Evolutionary conservation across 2,113 vertebrate genomes (phyloP), one percentile per base, ranked within the genome.

Genomic region (Pithys albifrons): DNA sequence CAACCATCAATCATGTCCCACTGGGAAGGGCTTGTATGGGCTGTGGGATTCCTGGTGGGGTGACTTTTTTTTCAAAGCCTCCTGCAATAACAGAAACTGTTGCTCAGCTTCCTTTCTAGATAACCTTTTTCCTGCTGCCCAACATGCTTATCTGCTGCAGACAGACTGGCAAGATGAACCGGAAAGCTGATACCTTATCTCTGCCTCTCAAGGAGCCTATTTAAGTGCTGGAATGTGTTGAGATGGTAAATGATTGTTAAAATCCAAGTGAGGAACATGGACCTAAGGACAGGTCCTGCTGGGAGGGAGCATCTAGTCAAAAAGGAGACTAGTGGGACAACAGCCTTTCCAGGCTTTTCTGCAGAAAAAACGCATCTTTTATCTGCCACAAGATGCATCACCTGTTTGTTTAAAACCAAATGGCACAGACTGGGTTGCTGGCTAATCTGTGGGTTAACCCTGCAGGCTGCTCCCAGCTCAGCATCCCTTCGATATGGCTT

Each of bases 121-220:
- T 91, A 94, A 95, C 91, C 94, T 88, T 85, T 88, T 96, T 97
- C 96, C 97, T 96, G 95, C 92, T 95, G 67, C 77, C 62, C 71
- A 93, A 75, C 79, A 16, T 51, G 74, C 95, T 96, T 96, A 92
- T 92, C 95, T 93, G 89, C 81, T 77, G 66, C 73, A 94, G 93
- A 93, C 92, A 93, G 93, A 78, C 90, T 88, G 85, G 89, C 94
- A 95, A 89, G 93, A 96, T 95, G 95, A 94, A 94, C 97, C 52
- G 71, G 96, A 98, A 97, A 92, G 82, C 69, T 46, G 77, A 93
- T 93, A 93, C 94, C 91, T 97, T 96, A 85, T 97, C 96, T 96
- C 31, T 57, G 19, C 45, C 59, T 52, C 90, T 91, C 73, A 76
- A 83, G 45, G 43, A 89, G 85, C 77, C 87, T 81, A 70, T 55